phyloP scores from a whole-genome alignment of 2,797 vertebrate genomes.

The Astyanax mexicanus region DNA sequence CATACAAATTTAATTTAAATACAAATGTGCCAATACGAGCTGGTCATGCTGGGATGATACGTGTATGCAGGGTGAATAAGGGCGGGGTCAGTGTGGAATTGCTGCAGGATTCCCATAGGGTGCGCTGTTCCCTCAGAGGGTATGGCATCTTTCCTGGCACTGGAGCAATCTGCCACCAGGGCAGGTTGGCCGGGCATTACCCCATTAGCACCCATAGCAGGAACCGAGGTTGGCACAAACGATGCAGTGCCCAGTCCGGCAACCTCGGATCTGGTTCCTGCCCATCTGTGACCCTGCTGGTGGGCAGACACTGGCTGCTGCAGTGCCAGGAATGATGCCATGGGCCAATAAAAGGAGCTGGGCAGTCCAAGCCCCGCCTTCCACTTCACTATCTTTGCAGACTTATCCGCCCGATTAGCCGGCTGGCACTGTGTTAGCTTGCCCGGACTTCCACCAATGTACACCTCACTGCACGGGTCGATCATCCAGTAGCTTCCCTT shows the following conservation, averaged over 20 bases:
- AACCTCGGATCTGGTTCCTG: background rate
- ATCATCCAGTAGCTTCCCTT: constrained; percentile 87
- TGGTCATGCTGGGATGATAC: background rate
- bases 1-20: background rate
- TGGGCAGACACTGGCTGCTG: constrained; percentile 51
- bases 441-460: constrained; percentile 81
- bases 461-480: constrained; percentile 84
- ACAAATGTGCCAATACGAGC: too few relatives aligned
- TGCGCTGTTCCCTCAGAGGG: background rate
- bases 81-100: background rate
- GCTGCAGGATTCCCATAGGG: background rate
- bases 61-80: background rate
- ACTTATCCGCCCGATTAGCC: constrained; percentile 51
- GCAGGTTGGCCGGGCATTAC: background rate
- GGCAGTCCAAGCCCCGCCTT: constrained; percentile 72
- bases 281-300: background rate
- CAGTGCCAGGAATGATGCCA: constrained; percentile 72
- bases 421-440: constrained; percentile 77
- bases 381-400: constrained; percentile 71
- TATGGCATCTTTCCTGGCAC: background rate
- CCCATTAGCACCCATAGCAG: background rate
- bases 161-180: background rate
- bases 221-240: background rate
- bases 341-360: constrained; percentile 81
- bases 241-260: background rate